Conservation (phyloP, 2,113 vertebrate genomes). For the Pelvicachromis taeniatus region DNA sequence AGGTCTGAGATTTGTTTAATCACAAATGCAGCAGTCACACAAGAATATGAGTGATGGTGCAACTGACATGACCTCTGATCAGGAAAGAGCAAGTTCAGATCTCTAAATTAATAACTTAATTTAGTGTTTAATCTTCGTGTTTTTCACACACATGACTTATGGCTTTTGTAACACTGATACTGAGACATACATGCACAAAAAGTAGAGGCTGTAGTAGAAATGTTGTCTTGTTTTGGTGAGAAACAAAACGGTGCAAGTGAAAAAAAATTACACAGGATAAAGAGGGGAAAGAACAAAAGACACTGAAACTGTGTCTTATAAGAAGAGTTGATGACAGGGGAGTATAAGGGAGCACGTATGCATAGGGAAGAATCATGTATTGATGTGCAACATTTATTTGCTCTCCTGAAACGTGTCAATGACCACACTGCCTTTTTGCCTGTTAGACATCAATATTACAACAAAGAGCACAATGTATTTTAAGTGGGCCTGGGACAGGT, state of each 20-base stretch:
- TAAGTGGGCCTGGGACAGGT: conserved; percentile 30
- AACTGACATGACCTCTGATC: background rate
- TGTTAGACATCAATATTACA: conserved; percentile 19
- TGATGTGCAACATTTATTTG: background rate
- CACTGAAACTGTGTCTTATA: background rate
- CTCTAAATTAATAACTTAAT: background rate
- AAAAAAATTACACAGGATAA: background rate
- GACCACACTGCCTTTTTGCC: background rate
- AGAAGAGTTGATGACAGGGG: background rate
- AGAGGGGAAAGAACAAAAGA: background rate
- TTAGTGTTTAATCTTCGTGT: background rate
- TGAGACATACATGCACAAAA: background rate
- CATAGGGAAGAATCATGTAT: background rate
- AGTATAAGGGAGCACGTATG: background rate
- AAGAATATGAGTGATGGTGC: background rate
- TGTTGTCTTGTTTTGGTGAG: background rate
- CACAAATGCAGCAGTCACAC: background rate
- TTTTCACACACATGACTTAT: background rate
- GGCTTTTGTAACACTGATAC: background rate
- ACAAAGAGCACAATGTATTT: conserved; percentile 30
- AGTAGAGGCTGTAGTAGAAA: background rate
- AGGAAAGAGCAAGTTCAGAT: background rate
- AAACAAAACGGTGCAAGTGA: background rate
- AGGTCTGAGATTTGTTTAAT: background rate
- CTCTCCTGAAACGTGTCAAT: background rate